Evolutionary conservation across 2,888 invertebrate genomes (phyloP).

Genomic region (Chelonus formosanus): DNA sequence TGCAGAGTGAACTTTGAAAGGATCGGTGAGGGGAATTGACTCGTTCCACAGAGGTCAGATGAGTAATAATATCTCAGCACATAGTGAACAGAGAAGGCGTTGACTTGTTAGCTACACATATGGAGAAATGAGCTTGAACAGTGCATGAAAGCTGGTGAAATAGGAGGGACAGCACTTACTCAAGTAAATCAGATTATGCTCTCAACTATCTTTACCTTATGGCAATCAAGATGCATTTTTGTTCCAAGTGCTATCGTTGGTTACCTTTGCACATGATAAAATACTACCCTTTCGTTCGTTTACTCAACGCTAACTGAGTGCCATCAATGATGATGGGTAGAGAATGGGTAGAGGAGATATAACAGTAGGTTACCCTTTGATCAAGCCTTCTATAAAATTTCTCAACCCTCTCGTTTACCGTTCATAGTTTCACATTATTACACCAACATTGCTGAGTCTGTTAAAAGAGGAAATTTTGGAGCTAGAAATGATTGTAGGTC

Average conservation of each 20-base stretch:
- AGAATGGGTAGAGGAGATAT: not conserved
- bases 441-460: not conserved
- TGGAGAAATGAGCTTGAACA: constrained; percentile 37
- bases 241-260: not conserved
- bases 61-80: constrained; percentile 20
- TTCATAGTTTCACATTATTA: not conserved
- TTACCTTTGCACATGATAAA: not conserved
- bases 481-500: no score
- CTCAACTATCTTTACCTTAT: constrained; percentile 23
- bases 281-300: no score
- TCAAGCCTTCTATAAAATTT: constrained; percentile 4
- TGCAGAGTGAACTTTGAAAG: not conserved
- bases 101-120: constrained; percentile 10
- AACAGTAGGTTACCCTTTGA: constrained; percentile 6
- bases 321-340: not conserved
- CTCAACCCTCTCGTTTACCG: not conserved
- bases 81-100: constrained; percentile 35
- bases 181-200: constrained; percentile 51
- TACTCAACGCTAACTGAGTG: no score
- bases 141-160: constrained; percentile 47
- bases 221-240: constrained; percentile 5
- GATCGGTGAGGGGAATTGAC: not conserved
- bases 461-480: no score
- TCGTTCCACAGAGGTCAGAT: constrained; percentile 8
- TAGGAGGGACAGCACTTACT: constrained; percentile 42